A percentile compares a stretch with the other conserved stretches of the same genome.
Evolutionary conservation across 2,113 vertebrate genomes (phyloP).

Genomic region (Caracal caracal): DNA sequence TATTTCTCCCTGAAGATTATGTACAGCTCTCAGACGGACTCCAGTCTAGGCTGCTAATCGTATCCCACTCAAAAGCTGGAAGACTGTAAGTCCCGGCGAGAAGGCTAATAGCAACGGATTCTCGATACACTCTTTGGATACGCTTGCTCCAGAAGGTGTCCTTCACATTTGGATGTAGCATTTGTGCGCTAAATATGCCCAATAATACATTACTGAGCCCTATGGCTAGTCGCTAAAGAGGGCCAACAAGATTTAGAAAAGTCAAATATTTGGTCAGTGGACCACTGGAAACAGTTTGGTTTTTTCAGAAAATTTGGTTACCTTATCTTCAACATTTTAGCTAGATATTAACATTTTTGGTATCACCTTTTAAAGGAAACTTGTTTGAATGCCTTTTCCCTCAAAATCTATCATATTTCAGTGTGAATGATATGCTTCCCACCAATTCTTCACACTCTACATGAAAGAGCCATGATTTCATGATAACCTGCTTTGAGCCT

Average conservation of each 20-base stretch:
- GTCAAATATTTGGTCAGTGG: neutral
- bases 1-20: neutral
- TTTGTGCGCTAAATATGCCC: neutral
- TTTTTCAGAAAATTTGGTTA: neutral
- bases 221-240: neutral
- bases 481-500: conserved; percentile 11
- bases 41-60: neutral
- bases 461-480: neutral
- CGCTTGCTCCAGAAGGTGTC: neutral
- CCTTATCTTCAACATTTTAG: neutral
- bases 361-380: neutral
- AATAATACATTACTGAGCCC: neutral
- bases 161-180: neutral
- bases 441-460: neutral
- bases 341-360: neutral
- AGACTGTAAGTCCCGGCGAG: neutral
- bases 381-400: neutral
- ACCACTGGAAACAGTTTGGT: neutral
- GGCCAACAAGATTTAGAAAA: neutral
- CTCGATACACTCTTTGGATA: neutral
- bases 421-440: neutral
- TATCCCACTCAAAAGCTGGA: neutral
- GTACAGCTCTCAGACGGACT: neutral
- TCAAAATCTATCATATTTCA: neutral
- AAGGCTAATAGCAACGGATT: neutral